phyloP scores from a whole-genome alignment of 2,797 vertebrate species.

The Simalia tracyae region DNA sequence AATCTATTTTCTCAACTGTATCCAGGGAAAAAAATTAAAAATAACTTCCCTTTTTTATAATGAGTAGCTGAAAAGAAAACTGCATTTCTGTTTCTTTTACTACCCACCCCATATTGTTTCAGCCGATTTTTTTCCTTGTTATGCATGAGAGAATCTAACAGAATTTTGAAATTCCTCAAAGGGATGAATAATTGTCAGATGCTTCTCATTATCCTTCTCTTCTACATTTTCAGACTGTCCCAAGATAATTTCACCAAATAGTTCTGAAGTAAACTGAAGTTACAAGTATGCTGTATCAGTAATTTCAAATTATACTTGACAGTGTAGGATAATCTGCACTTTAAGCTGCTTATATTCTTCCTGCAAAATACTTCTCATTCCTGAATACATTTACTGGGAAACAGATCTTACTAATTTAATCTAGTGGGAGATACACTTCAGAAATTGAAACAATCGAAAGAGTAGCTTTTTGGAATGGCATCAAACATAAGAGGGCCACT shows the following conservation, averaged over 20 bases:
- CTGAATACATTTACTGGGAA: neutral
- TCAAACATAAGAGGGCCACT: neutral
- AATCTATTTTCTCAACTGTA: slow-evolving; percentile 21
- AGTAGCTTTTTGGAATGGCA: neutral
- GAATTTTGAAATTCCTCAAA: slow-evolving; percentile 45
- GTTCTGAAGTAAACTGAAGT: slow-evolving; percentile 31
- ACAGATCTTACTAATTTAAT: neutral
- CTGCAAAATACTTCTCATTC: neutral
- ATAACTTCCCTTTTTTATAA: slow-evolving; percentile 32
- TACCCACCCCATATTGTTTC: slow-evolving; percentile 20
- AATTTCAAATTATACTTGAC: slow-evolving; percentile 15
- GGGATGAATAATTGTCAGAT: slow-evolving; percentile 48
- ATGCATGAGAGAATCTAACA: slow-evolving; percentile 35
- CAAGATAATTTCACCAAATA: slow-evolving; percentile 35
- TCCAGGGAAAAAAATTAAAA: slow-evolving; percentile 34
- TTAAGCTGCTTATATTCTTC: slow-evolving; percentile 29
- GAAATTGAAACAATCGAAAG: neutral
- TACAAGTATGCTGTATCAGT: neutral
- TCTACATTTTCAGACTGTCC: slow-evolving; percentile 46
- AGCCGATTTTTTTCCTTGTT: slow-evolving; percentile 17
- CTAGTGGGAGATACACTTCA: neutral
- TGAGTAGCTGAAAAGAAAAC: slow-evolving; percentile 36
- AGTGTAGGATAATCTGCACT: neutral
- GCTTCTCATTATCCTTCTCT: slow-evolving; percentile 47
- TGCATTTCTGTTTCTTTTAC: slow-evolving; percentile 44